Evolutionary conservation across 2,113 vertebrate species (phyloP), one percentile per base, ranked within the genome.

Genomic region (Engraulis encrasicolus): DNA sequence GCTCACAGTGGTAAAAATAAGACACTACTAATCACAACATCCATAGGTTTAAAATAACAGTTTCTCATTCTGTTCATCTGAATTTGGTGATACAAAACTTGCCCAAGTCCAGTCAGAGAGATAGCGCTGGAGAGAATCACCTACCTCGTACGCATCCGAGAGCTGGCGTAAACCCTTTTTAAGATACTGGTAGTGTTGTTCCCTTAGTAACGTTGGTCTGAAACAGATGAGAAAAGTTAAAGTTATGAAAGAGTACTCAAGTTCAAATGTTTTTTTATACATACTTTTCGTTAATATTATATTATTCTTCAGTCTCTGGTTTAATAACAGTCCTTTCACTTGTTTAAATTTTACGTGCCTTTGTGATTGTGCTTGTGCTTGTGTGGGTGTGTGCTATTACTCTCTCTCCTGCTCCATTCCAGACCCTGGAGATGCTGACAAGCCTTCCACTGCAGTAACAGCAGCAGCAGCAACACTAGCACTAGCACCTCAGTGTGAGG

Each of bases 101-200:
- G 1, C 12, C 23, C 1, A 7, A 31, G 58, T 14, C 27, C 27
- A 2, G 9, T 20, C 3, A n/a, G 23, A 52, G 18, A 66, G 6
- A 23, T 14, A 3, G 58, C 27, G 31, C 31, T 31, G 27, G n/a
- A 66, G 31, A 66, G 15, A 9, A 36, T 14, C 31, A 74, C 27
- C 5, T 96, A 99, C 98, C 97, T 99, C 97, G 0, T 99, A 99
- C 20, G 97, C 95, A 19, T 98, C 97, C 0, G 97, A 97, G 84
- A 99, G 93, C 84, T 98, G 95, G 84, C 97, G 96, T 90, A 99
- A 96, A 80, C 98, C 98, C 93, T 97, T 97, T 92, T 98, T 99
- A 90, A 99, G 93, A 91, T 99, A 99, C 23, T 96, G 96, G 91
- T 96, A 96, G 90, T 99, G 98, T 87, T 98, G 97, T 37, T 99